Evolutionary conservation across 92 coral and sea anemone genomes (phyloP).

Genomic region (Micromussa lordhowensis): DNA sequence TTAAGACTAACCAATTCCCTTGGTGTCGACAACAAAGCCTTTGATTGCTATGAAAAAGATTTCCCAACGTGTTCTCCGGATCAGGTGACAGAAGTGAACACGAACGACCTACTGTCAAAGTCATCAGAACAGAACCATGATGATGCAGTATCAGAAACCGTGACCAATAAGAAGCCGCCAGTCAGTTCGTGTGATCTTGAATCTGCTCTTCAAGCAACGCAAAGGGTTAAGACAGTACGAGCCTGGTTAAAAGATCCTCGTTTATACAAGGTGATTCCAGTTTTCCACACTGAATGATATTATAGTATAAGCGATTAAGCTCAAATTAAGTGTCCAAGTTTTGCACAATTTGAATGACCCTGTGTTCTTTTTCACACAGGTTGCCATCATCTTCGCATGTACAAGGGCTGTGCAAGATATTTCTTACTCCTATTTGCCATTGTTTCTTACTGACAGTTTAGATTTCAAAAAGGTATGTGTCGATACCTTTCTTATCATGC

Average conservation of each 20-base stretch:
- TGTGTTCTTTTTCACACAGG: background rate
- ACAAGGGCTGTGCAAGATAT: slow-evolving; percentile 19
- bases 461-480: slow-evolving; percentile 22
- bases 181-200: background rate
- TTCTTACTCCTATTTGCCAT: slow-evolving; percentile 24
- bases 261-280: slow-evolving; percentile 15
- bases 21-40: slow-evolving; percentile 5
- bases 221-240: slow-evolving; percentile 7
- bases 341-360: background rate
- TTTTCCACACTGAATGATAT: background rate
- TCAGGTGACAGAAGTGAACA: background rate
- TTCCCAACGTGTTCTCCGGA: background rate
- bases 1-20: background rate
- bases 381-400: slow-evolving; percentile 20
- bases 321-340: background rate
- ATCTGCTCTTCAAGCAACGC: background rate
- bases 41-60: background rate
- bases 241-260: slow-evolving; percentile 34
- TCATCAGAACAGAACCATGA: background rate
- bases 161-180: background rate
- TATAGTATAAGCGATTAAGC: background rate
- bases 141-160: background rate
- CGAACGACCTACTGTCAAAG: background rate
- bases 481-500: too few relatives aligned
- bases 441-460: slow-evolving; percentile 28